Conservation (phyloP, 2,888 invertebrate species). For the Formica aserva region DNA sequence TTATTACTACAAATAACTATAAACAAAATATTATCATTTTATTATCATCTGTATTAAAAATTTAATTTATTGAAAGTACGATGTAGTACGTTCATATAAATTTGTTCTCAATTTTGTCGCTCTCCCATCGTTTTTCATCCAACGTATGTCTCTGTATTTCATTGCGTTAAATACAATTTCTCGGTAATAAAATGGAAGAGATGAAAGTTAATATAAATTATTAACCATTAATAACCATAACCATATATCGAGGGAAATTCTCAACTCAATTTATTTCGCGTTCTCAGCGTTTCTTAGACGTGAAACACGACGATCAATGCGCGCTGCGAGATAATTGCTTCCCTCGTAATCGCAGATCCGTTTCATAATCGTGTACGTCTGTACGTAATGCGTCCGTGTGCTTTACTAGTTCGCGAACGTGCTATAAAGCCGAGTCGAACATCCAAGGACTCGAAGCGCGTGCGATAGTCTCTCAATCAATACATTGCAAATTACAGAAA, state of each 20-base stretch:
- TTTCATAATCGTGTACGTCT: slow-evolving; percentile 59
- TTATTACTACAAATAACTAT: too few relatives aligned
- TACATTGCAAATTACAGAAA: slow-evolving; percentile 28
- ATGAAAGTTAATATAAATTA: slow-evolving; percentile 20
- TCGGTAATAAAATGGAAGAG: not conserved
- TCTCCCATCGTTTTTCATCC: not conserved
- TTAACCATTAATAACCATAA: too few relatives aligned
- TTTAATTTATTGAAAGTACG: too few relatives aligned
- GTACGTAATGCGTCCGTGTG: slow-evolving; percentile 46
- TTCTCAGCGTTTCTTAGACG: slow-evolving; percentile 30
- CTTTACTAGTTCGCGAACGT: slow-evolving; percentile 16
- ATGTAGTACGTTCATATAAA: too few relatives aligned
- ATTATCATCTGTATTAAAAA: too few relatives aligned
- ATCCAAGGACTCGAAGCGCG: slow-evolving; percentile 59
- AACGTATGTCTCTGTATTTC: not conserved
- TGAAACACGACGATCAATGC: slow-evolving; percentile 28
- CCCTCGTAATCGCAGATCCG: slow-evolving; percentile 56
- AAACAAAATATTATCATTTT: too few relatives aligned
- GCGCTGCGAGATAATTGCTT: slow-evolving; percentile 28
- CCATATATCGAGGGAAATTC: slow-evolving; percentile 18
- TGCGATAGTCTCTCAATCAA: slow-evolving; percentile 24
- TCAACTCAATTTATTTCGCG: slow-evolving; percentile 19
- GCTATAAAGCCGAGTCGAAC: slow-evolving; percentile 54
- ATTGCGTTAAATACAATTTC: not conserved
- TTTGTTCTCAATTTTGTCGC: slow-evolving; percentile 14